phyloP scores from a whole-genome alignment of 2,113 vertebrate species.

The Lota lota region DNA sequence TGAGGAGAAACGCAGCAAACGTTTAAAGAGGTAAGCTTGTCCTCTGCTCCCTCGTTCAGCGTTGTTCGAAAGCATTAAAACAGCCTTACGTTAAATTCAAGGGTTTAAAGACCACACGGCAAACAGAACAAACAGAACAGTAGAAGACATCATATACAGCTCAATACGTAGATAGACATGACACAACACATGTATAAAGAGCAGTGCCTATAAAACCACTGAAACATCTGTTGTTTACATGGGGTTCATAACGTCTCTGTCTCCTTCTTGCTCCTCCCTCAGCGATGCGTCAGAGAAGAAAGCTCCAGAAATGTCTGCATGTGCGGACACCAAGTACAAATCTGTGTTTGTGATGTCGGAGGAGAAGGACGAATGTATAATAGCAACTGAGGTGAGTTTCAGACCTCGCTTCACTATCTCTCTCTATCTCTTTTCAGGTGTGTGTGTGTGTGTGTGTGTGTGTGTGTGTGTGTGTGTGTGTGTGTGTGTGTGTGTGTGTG shows the following conservation, averaged over 20 bases:
- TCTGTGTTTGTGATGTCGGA: slow-evolving; percentile 97
- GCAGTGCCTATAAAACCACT: neutral
- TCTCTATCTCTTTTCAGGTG: too few species aligned
- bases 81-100: too few species aligned
- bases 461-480: too few species aligned
- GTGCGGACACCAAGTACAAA: slow-evolving; percentile 97
- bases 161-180: too few species aligned
- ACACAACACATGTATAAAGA: too few species aligned
- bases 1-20: slow-evolving; percentile 76
- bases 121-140: neutral
- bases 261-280: slow-evolving; percentile 33
- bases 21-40: slow-evolving; percentile 81
- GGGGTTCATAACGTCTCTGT: slow-evolving; percentile 20
- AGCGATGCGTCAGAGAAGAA: slow-evolving; percentile 85
- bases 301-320: slow-evolving; percentile 84
- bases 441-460: too few species aligned
- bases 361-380: slow-evolving; percentile 96
- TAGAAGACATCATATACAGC: neutral
- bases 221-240: slow-evolving; percentile 11
- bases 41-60: neutral
- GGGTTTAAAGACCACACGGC: too few species aligned
- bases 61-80: neutral
- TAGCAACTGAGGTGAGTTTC: slow-evolving; percentile 93
- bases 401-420: too few species aligned
- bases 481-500: too few species aligned